These are phyloP conservation scores for Myrmecophaga tridactyla DNA, from an alignment of 2,113 vertebrate genomes.

Conservation along the genomic window DNA sequence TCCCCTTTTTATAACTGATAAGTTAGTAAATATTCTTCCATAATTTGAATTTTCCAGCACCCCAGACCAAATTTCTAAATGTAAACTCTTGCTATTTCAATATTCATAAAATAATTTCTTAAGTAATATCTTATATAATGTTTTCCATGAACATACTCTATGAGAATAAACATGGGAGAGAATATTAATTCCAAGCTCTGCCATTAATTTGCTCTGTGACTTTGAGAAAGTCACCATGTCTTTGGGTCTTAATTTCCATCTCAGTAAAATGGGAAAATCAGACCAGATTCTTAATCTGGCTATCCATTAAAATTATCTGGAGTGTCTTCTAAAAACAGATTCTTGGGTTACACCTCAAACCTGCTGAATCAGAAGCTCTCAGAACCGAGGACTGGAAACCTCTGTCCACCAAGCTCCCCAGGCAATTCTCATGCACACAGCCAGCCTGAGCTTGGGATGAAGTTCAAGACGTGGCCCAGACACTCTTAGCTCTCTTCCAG, in stretches of 20 bases:
- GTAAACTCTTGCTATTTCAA: neutral
- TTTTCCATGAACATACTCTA: neutral
- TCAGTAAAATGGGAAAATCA: constrained; percentile 16
- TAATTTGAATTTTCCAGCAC: neutral
- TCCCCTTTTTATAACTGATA: neutral
- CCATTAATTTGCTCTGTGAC: neutral
- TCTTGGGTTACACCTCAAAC: neutral
- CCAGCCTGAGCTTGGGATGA: neutral
- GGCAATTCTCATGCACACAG: neutral
- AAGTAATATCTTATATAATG: neutral
- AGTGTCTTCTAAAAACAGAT: constrained; percentile 13
- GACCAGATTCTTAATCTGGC: neutral
- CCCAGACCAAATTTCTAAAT: neutral
- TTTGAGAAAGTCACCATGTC: neutral
- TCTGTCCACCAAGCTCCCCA: neutral
- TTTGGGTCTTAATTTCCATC: neutral
- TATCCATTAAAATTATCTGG: constrained; percentile 8
- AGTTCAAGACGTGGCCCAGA: neutral
- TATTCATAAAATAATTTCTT: neutral
- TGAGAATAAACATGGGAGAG: neutral
- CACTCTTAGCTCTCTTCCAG: neutral
- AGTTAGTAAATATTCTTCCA: neutral
- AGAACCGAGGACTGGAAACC: neutral
- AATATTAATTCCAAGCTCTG: neutral
- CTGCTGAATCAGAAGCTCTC: neutral